Conservation (phyloP, 1,140 invertebrate species). For the Oscheius sp. region DNA sequence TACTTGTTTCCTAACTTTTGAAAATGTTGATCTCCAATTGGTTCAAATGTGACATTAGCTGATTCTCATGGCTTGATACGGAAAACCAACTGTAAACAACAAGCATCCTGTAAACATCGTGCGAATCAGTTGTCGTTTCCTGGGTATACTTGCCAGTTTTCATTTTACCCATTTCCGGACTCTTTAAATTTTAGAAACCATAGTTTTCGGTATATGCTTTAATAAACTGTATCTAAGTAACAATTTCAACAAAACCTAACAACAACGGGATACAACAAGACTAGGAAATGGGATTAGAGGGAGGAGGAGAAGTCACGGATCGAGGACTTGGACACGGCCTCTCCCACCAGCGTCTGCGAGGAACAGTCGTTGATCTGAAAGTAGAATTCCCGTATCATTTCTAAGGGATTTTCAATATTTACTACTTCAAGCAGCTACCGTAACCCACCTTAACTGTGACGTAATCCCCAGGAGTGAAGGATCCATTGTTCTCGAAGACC, state of each 20-base stretch:
- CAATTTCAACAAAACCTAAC: no score
- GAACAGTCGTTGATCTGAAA: background rate
- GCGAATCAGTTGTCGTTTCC: background rate
- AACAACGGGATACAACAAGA: no score
- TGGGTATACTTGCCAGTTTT: background rate
- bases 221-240: background rate
- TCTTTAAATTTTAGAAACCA: background rate
- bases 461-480: conserved; percentile 36
- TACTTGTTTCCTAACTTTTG: no score
- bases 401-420: background rate
- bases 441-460: conserved; percentile 17
- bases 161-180: background rate
- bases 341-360: background rate
- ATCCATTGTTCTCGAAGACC: conserved; percentile 25
- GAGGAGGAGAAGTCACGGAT: background rate
- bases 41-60: background rate
- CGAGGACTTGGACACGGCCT: background rate
- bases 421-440: background rate
- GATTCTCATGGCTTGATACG: background rate
- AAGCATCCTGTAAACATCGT: background rate
- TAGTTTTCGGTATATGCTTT: background rate
- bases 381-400: background rate
- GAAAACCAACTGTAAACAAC: background rate
- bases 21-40: background rate
- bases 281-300: background rate